Percentiles rank a stretch among this genome's conserved stretches.
phyloP scores from a whole-genome alignment of 2,113 vertebrate species.

The Phrynocephalus versicolor region DNA sequence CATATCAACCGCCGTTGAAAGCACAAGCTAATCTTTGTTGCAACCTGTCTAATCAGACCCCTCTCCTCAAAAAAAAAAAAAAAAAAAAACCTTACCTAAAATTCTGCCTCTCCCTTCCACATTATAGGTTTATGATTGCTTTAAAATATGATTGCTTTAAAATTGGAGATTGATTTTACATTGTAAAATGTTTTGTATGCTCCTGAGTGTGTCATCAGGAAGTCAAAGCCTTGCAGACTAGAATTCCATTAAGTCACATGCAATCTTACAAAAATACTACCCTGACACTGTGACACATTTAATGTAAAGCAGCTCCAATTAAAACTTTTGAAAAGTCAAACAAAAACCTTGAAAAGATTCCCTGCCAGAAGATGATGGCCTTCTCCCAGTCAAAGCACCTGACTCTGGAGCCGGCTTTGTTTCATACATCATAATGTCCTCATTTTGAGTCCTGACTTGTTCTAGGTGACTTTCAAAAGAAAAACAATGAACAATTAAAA shows the following conservation, averaged over 20 bases:
- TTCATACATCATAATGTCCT: conserved; percentile 11
- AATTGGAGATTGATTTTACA: conserved; percentile 5
- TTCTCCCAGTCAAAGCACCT: not conserved
- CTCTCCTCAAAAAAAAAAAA: not conserved
- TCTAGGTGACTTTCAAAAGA: conserved; percentile 12
- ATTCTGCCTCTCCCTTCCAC: not conserved
- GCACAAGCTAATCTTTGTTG: not conserved
- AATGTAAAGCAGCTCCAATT: conserved; percentile 30
- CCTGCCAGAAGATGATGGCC: conserved; percentile 14
- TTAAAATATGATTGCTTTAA: conserved; percentile 21
- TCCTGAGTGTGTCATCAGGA: not conserved
- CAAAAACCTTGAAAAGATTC: not conserved
- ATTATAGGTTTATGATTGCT: conserved; percentile 2
- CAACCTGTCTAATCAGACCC: not conserved
- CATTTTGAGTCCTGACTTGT: conserved; percentile 7
- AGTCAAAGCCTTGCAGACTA: not conserved
- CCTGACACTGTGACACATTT: conserved; percentile 21
- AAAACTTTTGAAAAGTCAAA: conserved; percentile 35
- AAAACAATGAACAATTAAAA: not conserved
- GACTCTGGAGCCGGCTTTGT: not conserved
- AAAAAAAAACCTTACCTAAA: not conserved
- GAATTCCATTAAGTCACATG: conserved; percentile 19
- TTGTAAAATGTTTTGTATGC: conserved; percentile 26
- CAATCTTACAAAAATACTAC: conserved; percentile 14
- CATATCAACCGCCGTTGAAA: not conserved